Percentiles rank a stretch among this genome's conserved stretches.
phyloP scores from a whole-genome alignment of 2,113 vertebrate genomes.

The Mixornis gularis region DNA sequence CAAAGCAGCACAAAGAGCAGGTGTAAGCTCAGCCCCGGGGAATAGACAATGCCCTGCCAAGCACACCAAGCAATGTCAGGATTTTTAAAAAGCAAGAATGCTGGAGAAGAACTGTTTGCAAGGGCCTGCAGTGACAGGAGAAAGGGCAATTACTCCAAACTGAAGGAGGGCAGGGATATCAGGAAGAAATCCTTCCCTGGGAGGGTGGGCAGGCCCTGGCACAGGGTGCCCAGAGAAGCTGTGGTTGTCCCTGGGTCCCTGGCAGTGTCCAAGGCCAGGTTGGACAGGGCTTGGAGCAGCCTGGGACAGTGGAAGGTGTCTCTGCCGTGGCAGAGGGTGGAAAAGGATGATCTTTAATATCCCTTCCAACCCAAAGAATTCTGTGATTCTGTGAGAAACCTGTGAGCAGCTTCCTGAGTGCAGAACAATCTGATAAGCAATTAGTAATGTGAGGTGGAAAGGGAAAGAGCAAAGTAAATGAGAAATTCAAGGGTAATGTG shows the following conservation, averaged over 20 bases:
- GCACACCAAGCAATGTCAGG: neutral
- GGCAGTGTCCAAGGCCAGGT: rapidly evolving
- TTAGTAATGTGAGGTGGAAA: neutral
- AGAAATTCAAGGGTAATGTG: neutral
- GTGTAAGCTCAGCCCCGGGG: neutral
- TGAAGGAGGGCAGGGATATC: neutral
- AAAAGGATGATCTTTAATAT: neutral
- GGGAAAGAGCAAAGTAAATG: neutral
- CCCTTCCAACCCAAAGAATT: neutral
- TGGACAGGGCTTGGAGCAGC: rapidly evolving
- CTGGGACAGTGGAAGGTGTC: neutral
- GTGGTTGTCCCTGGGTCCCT: neutral
- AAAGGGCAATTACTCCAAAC: neutral
- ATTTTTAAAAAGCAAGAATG: neutral
- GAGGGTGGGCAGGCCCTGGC: neutral
- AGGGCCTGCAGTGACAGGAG: neutral
- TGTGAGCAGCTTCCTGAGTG: neutral
- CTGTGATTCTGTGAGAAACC: neutral
- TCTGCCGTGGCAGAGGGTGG: neutral
- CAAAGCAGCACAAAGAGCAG: neutral
- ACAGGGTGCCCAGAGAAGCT: neutral
- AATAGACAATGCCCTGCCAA: neutral
- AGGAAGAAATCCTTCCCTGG: neutral
- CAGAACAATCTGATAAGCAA: neutral
- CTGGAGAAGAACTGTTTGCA: neutral